Percentiles rank a stretch among this genome's conserved stretches.
These are phyloP conservation scores for Erebia epiphron DNA, from an alignment of 2,888 invertebrate species.

Conservation along the genomic window DNA sequence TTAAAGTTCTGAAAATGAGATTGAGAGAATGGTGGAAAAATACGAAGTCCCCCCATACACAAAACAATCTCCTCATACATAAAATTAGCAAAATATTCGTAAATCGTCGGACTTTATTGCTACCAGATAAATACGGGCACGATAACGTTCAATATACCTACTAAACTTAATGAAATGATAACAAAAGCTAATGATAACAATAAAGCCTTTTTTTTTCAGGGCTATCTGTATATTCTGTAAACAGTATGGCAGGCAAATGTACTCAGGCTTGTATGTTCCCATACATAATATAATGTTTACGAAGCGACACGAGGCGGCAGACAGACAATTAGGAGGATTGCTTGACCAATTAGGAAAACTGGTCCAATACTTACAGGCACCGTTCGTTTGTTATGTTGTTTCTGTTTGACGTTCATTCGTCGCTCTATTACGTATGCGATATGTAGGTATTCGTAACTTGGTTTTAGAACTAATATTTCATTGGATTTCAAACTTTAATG, in stretches of 20 bases:
- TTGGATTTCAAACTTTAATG: too few species aligned
- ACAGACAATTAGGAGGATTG: conserved; percentile 28
- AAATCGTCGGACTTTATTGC: neutral
- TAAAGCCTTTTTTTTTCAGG: neutral
- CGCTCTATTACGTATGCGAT: too few species aligned
- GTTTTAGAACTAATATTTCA: too few species aligned
- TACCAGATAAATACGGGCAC: neutral
- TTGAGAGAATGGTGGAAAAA: too few species aligned
- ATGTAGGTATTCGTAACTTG: too few species aligned
- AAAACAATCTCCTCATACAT: neutral
- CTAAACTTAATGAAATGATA: neutral
- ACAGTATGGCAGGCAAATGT: neutral
- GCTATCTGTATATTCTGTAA: neutral
- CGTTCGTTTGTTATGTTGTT: too few species aligned
- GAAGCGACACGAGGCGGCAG: conserved; percentile 27
- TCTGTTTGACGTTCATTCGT: too few species aligned
- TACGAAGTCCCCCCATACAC: too few species aligned
- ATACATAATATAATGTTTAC: conserved; percentile 17
- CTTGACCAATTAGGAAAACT: conserved; percentile 31
- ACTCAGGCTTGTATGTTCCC: neutral
- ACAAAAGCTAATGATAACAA: conserved; percentile 3
- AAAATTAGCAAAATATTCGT: neutral
- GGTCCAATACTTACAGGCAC: conserved; percentile 8
- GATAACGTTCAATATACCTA: neutral
- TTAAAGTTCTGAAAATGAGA: too few species aligned